Base-by-base conservation (phyloP, 2,888 invertebrate genomes). In the Drosophila colorata region DNA sequence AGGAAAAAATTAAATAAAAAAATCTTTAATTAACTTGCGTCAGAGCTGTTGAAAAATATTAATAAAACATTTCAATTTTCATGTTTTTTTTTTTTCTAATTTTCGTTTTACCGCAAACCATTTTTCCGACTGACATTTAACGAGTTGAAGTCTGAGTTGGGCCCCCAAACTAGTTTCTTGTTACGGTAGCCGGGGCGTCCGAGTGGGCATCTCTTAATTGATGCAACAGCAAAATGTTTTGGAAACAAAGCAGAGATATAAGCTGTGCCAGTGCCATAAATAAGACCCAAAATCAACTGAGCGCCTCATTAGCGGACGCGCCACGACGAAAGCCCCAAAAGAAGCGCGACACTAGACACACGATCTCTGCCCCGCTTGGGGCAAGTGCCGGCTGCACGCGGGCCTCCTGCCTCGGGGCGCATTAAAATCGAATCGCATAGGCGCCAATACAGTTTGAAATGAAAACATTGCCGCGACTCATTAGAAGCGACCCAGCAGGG, bases 51-150 rank as follows among this genome's bases (percentile, higher is more conserved):
- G 74, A 80, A 84, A 83, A 78, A 78, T 76, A 76, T 87, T 87
- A 87, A 80, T 84, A 78, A 87, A 83, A 87, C 82, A 87, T 87
- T 87, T 83, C 78, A 87, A 83, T 83, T 87, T 80, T 78, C 69
- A 61, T 68, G 57, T 74, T 18, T 23, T 9, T 69, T 51, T 25
- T 16, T 59, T 44, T 44, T 7, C 4, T 4, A 33, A 4, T 33
- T 57, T 60, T 46, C 11, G 31, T 33, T 55, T 37, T 35, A 68
- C 48, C 69, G 51, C 49, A 66, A 80, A 61, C 40, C 51, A 47
- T 74, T 70, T 67, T 66, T 51, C 55, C 40, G 66, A 25, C 59
- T 69, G 65, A 47, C 63, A 57, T 69, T 59, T 51, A 76, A 59
- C 65, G 23, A 61, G 65, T 66, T 38, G 56, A 4, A 37, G 8